A percentile compares a stretch with the other conserved stretches of the same genome.
Evolutionary conservation across 2,113 vertebrate species (phyloP).

Genomic region (Trematocara zebra): DNA sequence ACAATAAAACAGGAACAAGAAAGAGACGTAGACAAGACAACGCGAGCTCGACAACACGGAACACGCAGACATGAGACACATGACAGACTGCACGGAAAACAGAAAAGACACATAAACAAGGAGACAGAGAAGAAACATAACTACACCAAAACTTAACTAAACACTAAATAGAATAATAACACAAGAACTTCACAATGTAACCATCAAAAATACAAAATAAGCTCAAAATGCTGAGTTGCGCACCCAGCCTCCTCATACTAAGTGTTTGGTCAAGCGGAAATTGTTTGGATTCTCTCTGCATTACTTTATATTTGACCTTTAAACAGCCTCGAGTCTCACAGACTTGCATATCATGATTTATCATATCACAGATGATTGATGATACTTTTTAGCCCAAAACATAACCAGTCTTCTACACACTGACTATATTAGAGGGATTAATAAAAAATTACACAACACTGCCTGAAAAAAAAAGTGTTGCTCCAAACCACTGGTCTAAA

Average conservation of each 20-base stretch:
- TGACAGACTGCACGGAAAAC: neutral
- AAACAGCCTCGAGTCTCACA: neutral
- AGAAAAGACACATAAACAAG: neutral
- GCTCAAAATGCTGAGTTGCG: accelerated
- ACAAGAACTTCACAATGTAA: neutral
- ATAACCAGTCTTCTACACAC: neutral
- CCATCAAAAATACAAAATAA: neutral
- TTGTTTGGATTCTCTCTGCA: neutral
- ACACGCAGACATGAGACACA: neutral
- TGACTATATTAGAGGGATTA: neutral
- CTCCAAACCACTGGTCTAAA: neutral
- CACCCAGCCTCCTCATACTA: neutral
- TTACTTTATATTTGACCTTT: neutral
- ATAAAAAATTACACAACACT: neutral
- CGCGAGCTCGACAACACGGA: neutral
- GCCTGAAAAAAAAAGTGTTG: neutral
- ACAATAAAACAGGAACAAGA: neutral
- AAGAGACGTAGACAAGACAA: neutral
- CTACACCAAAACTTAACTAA: neutral
- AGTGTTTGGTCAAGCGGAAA: neutral
- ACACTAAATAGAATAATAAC: neutral
- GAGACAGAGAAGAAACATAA: neutral
- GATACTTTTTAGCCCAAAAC: neutral
- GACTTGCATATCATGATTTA: neutral
- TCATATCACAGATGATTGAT: neutral